These are phyloP conservation scores for Pyrrhia umbra DNA, from an alignment of 2,888 invertebrate genomes.

Conservation along the genomic window DNA sequence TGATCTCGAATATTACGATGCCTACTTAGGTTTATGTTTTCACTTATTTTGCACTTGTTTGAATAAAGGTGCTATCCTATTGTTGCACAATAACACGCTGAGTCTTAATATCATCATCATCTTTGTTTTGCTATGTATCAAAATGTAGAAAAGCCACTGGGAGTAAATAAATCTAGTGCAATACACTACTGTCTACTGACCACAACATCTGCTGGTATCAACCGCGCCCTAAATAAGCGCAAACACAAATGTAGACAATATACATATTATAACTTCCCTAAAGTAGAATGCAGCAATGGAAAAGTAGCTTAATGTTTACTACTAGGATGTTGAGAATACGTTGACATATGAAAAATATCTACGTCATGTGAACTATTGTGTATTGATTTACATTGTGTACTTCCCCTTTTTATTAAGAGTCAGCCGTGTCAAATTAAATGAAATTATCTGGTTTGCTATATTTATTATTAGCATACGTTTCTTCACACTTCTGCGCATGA, in stretches of 20 bases:
- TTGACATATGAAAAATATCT: slow-evolving; percentile 24
- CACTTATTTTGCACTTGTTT: not conserved
- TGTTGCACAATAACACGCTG: not conserved
- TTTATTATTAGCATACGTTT: slow-evolving; percentile 3
- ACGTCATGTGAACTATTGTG: slow-evolving; percentile 11
- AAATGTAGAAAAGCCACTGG: no score
- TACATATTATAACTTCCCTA: no score
- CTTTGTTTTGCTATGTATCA: not conserved
- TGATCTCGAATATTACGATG: slow-evolving; percentile 5
- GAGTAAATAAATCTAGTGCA: no score
- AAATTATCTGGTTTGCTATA: slow-evolving; percentile 18
- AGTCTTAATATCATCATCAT: not conserved
- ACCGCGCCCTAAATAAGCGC: no score
- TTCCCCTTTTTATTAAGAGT: slow-evolving; percentile 29
- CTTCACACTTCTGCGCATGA: not conserved
- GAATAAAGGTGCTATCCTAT: not conserved
- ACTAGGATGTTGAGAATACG: slow-evolving; percentile 3
- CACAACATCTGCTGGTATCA: no score
- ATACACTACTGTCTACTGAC: no score
- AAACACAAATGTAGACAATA: no score
- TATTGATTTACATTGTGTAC: slow-evolving; percentile 24
- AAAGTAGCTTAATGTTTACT: slow-evolving; percentile 1
- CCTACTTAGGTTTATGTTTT: not conserved
- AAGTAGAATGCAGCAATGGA: not conserved
- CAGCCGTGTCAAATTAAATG: slow-evolving; percentile 29